Percentiles rank a stretch among this genome's conserved stretches.
These are phyloP conservation scores for Esox masquinongy DNA, from an alignment of 2,797 vertebrate species.

Conservation along the genomic window DNA sequence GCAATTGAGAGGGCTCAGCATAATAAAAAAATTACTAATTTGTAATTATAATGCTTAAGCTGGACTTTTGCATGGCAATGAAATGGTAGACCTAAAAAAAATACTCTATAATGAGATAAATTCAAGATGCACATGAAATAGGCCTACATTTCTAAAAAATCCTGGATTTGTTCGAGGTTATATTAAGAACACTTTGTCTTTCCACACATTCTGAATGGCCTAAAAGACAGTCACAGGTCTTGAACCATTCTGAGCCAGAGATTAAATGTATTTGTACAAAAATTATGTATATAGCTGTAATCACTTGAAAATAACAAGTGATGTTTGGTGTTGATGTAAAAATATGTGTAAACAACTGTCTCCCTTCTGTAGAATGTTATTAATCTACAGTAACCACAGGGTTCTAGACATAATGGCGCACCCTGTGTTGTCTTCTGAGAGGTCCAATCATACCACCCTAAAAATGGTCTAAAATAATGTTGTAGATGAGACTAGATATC, in stretches of 20 bases:
- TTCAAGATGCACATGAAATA: conserved; percentile 16
- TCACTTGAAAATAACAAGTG: conserved; percentile 45
- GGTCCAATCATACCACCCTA: background rate
- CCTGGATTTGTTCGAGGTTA: conserved; percentile 10
- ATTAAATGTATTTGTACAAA: conserved; percentile 61
- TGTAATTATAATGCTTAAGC: conserved; percentile 82
- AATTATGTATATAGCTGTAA: conserved; percentile 64
- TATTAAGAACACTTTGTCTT: conserved; percentile 23
- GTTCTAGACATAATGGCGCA: background rate
- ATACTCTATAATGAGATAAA: conserved; percentile 15
- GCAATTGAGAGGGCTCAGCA: conserved; percentile 21
- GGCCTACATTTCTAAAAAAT: conserved; percentile 5
- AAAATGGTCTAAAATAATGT: background rate
- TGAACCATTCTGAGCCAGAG: conserved; percentile 55
- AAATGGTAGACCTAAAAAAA: conserved; percentile 15
- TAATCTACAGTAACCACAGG: conserved; percentile 1
- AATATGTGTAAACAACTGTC: conserved; percentile 40
- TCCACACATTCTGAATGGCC: conserved; percentile 36
- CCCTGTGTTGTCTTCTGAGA: background rate
- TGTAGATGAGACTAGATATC: conserved; percentile 1
- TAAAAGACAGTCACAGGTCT: conserved; percentile 46
- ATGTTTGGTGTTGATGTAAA: conserved; percentile 44
- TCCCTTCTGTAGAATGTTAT: conserved; percentile 30
- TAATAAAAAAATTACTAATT: conserved; percentile 56
- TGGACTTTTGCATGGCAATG: conserved; percentile 89